A percentile compares a stretch with the other conserved stretches of the same genome.
Evolutionary conservation across 2,113 vertebrate species (phyloP).

Genomic region (Festucalex cinctus): DNA sequence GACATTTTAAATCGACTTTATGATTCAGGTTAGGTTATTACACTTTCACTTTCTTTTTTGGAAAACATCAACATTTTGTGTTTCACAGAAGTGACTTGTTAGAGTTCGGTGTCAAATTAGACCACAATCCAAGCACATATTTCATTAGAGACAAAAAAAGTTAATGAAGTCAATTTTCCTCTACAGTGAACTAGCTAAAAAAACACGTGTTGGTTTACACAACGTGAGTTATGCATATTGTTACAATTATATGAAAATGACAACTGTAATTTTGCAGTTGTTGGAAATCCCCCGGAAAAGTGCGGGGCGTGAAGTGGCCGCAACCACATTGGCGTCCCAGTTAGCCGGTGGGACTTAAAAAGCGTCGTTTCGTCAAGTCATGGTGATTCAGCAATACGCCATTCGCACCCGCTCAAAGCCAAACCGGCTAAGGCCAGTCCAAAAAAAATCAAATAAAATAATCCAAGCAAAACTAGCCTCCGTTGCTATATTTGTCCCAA

Average conservation of each 20-base stretch:
- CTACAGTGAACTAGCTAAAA: neutral
- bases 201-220: constrained; percentile 2
- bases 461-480: constrained; percentile 6
- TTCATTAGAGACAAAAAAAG: neutral
- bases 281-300: constrained; percentile 59
- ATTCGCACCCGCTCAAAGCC: constrained; percentile 29
- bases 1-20: no score
- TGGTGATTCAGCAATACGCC: constrained; percentile 78
- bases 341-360: constrained; percentile 14
- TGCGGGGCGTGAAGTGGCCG: constrained; percentile 41
- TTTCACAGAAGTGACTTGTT: neutral
- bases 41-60: constrained; percentile 1
- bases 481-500: constrained; percentile 7
- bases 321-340: constrained; percentile 41
- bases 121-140: neutral
- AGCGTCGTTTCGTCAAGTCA: constrained; percentile 68
- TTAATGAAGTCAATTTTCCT: neutral
- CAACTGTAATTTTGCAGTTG: constrained; percentile 14
- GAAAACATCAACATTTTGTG: neutral
- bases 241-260: neutral
- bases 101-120: neutral
- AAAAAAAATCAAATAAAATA: no score
- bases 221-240: neutral
- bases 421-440: constrained; percentile 13
- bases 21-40: neutral